Evolutionary conservation across 2,113 vertebrate genomes (phyloP), one percentile per base, ranked within the genome.

Genomic region (Saiga tatarica): DNA sequence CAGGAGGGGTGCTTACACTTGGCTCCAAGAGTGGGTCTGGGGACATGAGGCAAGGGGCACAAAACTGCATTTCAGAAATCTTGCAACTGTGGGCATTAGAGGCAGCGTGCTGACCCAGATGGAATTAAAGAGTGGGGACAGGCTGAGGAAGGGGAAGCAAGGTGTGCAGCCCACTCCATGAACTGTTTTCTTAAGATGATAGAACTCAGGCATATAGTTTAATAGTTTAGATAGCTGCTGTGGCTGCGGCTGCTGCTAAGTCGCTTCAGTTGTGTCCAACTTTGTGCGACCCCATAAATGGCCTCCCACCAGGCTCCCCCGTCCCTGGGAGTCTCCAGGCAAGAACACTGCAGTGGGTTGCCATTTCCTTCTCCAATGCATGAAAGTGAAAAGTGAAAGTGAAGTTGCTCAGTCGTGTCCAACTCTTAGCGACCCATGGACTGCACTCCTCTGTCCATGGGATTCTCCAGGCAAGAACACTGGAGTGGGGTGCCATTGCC

Each of bases 241-340:
- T 10, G 11, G 10, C 57, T 53, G 52, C 52, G 12, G 57, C 25
- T 59, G 25, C 57, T 59, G 23, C 57, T 59, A 60, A 60, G 26
- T 28, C 2, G 5, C 26, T 60, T 60, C 59, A 60, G 59, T 28
- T 0, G 11, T 60, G 57, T 26, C 57, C 0, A 10, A 59, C 25
- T 59, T 11, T 59, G 57, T 59, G 57, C 1, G 0, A 26, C 57
- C 57, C 57, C 4, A 12, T 59, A 59, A 2, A 59, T 0, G 10
- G 57, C 57, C 4, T 12, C 57, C 57, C 57, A 26, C 57, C 57
- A 26, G 57, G 57, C 57, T 59, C 4, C 57, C 57, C 9, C 10
- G 0, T 59, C 57, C 57, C 57, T 59, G 57, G 57, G 57, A 59
- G 11, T 59, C 25, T 59, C 57, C 57, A 59, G 57, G 57, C 57